A percentile compares a stretch with the other conserved stretches of the same genome.
phyloP scores from a whole-genome alignment of 2,888 invertebrate genomes.

The Ochropacha duplaris region DNA sequence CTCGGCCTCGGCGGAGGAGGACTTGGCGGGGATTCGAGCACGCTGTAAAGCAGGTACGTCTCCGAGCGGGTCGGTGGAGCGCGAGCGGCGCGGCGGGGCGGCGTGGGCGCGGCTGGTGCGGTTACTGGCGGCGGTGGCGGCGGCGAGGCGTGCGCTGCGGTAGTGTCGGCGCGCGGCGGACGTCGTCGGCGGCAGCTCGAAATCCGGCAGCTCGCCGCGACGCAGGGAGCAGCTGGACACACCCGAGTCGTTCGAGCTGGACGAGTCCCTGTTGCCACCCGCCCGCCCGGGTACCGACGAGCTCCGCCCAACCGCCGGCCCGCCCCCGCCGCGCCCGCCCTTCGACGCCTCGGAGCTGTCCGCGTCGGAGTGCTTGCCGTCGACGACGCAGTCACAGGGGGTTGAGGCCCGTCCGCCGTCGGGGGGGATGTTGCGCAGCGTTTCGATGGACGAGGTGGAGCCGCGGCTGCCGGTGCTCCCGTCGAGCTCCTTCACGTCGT shows the following conservation, averaged over 20 bases:
- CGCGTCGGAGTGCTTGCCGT: slow-evolving; percentile 64
- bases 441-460: slow-evolving; percentile 77
- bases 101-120: too few species aligned
- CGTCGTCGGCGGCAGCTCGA: slow-evolving; percentile 84
- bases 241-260: slow-evolving; percentile 92
- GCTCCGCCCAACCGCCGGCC: slow-evolving; percentile 33
- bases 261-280: slow-evolving; percentile 88
- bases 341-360: slow-evolving; percentile 69
- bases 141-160: slow-evolving; percentile 82
- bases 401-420: slow-evolving; percentile 54
- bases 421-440: slow-evolving; percentile 63
- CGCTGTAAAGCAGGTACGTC: slow-evolving; percentile 83
- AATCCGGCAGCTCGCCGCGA: slow-evolving; percentile 78
- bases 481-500: slow-evolving; percentile 82
- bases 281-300: slow-evolving; percentile 85
- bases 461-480: slow-evolving; percentile 68
- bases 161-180: slow-evolving; percentile 77
- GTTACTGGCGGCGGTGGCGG: too few species aligned
- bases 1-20: slow-evolving; percentile 89
- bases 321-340: slow-evolving; percentile 27
- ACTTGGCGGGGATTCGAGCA: slow-evolving; percentile 84
- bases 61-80: slow-evolving; percentile 85
- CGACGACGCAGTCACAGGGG: slow-evolving; percentile 57
- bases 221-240: slow-evolving; percentile 87
- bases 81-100: slow-evolving; percentile 86